A percentile compares a stretch with the other conserved stretches of the same genome.
Conservation (phyloP, 64 coral and sea anemone species). For the Platygyra sinensis region DNA sequence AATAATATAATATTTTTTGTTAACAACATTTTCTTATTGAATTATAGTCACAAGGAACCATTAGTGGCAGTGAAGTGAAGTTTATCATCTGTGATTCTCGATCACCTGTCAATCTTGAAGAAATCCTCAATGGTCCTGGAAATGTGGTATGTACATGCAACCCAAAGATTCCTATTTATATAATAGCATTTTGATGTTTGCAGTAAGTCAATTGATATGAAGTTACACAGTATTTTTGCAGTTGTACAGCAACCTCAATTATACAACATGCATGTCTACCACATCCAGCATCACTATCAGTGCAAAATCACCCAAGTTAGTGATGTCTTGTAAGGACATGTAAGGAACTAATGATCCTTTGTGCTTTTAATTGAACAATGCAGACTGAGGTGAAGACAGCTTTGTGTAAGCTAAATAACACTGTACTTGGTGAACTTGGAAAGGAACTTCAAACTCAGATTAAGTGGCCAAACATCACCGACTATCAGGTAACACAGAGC, state of each 20-base stretch:
- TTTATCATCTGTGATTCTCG: not conserved
- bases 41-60: not conserved
- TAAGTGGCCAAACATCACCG: conserved; percentile 10
- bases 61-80: conserved; percentile 6
- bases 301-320: too few species aligned
- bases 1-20: too few species aligned
- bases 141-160: conserved; percentile 37
- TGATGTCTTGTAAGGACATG: too few species aligned
- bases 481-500: not conserved
- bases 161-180: too few species aligned
- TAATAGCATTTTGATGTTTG: too few species aligned
- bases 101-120: conserved; percentile 13
- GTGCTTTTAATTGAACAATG: not conserved
- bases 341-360: not conserved
- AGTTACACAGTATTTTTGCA: too few species aligned
- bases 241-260: too few species aligned
- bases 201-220: too few species aligned
- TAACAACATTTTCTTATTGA: not conserved
- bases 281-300: too few species aligned
- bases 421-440: conserved; percentile 30
- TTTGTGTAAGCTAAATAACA: conserved; percentile 31
- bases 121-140: conserved; percentile 29
- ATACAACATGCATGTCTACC: too few species aligned
- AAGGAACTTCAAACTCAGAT: conserved; percentile 43
- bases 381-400: conserved; percentile 52